Evolutionary conservation across 2,888 invertebrate species (phyloP), one percentile per base, ranked within the genome.

Genomic region (Tinea pellionella): DNA sequence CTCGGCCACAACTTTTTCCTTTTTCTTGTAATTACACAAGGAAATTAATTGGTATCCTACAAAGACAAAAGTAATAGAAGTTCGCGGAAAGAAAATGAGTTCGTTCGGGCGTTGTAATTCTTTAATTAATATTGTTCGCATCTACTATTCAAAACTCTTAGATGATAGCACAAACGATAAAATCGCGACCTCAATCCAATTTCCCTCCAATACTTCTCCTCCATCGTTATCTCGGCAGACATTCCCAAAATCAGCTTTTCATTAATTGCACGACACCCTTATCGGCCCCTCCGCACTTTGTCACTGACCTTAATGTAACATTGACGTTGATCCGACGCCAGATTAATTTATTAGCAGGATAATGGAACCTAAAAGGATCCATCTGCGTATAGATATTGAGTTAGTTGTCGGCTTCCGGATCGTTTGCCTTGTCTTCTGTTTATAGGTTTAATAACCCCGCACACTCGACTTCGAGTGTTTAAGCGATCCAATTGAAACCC

Each of bases 241-340:
- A 72, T 75, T 68, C 69, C 73, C 72, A 66, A 75, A 77, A 80
- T 78, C 80, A 78, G 80, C 79, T 77, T 76, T 79, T 77, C 80
- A 78, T 83, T 83, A 79, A 83, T 80, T 82, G 80, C 71, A 70
- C 64, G 72, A 69, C 72, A 72, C 71, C 70, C 73, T 78, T 77
- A 80, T 81, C 59, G 59, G 51, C 47, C 47, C 43, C 74, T 67
- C 69, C 67, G 70, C 69, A 69, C 71, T 71, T 68, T 67, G 73
- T 68, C 72, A 72, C 71, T 70, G 74, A 71, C 74, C 75, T 69
- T 75, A 71, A 74, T 73, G 73, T 71, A 68, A 65, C 75, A 74
- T 68, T 77, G 80, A 80, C 79, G 76, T 71, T 75, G 73, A 81
- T 81, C 79, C 71, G 77, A 78, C 77, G 72, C 70, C 70, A 73